Percentiles rank a stretch among this genome's conserved stretches.
Conservation (phyloP, 1,140 invertebrate species). For the Aleiodes sp. region DNA sequence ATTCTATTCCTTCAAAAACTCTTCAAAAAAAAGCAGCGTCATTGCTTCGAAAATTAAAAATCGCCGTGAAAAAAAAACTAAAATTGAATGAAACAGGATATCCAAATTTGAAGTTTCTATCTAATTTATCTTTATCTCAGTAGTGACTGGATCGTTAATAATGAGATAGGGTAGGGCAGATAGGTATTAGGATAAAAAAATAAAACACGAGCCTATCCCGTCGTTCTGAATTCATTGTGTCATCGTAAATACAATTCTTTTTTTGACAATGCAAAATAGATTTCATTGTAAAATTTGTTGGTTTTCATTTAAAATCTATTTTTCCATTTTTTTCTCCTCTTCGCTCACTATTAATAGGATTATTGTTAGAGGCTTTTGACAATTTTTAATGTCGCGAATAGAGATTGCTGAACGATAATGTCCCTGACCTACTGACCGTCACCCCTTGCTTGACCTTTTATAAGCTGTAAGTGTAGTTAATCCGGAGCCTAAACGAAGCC, state of each 20-base stretch:
- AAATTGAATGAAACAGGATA: slow-evolving; percentile 5
- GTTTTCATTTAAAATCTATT: too few species aligned
- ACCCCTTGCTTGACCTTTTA: slow-evolving; percentile 46
- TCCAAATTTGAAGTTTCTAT: neutral
- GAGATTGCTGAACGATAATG: slow-evolving; percentile 23
- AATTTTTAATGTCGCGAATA: slow-evolving; percentile 5
- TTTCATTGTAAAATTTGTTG: neutral
- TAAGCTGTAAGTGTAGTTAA: slow-evolving; percentile 39
- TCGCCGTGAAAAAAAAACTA: neutral
- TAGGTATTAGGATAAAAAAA: slow-evolving; percentile 3
- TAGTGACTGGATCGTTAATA: neutral
- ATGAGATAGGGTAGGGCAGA: neutral
- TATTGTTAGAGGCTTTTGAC: neutral
- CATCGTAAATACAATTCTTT: neutral
- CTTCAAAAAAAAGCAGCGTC: too few species aligned
- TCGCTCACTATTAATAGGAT: neutral
- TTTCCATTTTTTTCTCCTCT: neutral
- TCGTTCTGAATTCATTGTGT: neutral
- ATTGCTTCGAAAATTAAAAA: too few species aligned
- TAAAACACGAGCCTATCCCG: neutral
- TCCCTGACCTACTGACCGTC: slow-evolving; percentile 46
- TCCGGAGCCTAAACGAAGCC: slow-evolving; percentile 49
- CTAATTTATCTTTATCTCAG: neutral
- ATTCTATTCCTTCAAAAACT: too few species aligned
- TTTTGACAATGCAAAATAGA: neutral